phyloP scores from a whole-genome alignment of 2,113 vertebrate genomes.

The Corvus cornix region DNA sequence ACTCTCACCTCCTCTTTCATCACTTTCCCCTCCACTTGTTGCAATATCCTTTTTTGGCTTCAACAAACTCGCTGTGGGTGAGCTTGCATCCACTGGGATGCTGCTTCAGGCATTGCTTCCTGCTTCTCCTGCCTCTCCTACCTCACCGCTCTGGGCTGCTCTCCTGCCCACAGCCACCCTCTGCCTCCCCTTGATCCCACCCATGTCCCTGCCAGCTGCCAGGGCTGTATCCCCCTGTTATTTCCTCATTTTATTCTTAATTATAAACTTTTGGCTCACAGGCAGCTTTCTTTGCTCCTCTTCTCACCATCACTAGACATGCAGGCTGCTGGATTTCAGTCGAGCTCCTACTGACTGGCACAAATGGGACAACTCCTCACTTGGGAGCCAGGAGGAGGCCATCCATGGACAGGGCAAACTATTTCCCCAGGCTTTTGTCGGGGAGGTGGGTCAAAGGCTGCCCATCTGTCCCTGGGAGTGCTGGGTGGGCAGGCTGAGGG shows the following conservation, averaged over 20 bases:
- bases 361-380: background rate
- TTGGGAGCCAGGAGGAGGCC: background rate
- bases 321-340: background rate
- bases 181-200: background rate
- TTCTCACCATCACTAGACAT: background rate
- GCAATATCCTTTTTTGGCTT: background rate
- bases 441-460: background rate
- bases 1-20: constrained; percentile 3
- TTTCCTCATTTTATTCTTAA: background rate
- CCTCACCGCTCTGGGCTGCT: background rate
- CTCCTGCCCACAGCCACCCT: background rate
- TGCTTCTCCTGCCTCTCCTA: background rate
- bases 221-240: background rate
- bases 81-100: background rate
- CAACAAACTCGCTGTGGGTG: background rate
- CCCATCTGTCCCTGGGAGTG: background rate
- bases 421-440: background rate
- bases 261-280: background rate
- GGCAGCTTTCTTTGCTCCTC: background rate
- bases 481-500: background rate
- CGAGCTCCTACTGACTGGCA: background rate
- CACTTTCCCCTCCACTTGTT: background rate
- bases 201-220: background rate
- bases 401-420: background rate
- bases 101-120: background rate